These are phyloP conservation scores for Hemichromis elongatus DNA, from an alignment of 2,113 vertebrate species.

Conservation along the genomic window DNA sequence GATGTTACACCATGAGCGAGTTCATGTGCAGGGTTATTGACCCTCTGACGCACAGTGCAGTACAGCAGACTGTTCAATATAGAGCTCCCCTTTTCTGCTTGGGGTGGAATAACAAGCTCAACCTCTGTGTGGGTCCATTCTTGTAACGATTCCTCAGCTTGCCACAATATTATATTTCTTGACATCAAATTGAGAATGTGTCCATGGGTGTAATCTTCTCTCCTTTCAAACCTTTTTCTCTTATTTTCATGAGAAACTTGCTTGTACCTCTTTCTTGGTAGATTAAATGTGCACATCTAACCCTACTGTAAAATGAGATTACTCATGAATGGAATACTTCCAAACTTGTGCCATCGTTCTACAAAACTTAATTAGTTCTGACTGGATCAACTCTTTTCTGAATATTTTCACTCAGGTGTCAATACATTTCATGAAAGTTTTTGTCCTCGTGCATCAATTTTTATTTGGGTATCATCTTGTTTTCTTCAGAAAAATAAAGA, in stretches of 20 bases:
- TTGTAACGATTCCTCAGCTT: too few species aligned
- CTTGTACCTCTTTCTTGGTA: too few species aligned
- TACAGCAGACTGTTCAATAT: too few species aligned
- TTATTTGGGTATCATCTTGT: not conserved
- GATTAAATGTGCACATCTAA: not conserved
- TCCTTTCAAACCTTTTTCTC: not conserved
- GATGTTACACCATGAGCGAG: too few species aligned
- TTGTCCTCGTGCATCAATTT: accelerated
- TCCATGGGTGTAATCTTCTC: not conserved
- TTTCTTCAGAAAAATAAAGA: accelerated
- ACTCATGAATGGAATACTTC: not conserved
- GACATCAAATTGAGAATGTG: accelerated
- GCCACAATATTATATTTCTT: not conserved
- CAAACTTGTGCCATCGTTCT: not conserved
- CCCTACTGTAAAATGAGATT: not conserved
- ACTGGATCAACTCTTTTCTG: not conserved
- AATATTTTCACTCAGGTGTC: not conserved
- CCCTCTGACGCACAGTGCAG: too few species aligned
- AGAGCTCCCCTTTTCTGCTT: too few species aligned
- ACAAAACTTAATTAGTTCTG: accelerated
- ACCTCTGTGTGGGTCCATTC: too few species aligned
- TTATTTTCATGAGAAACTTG: not conserved
- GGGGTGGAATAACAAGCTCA: too few species aligned
- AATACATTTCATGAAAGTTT: accelerated
- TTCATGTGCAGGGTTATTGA: too few species aligned